phyloP scores from a whole-genome alignment of 1,140 invertebrate genomes.

The Apis florea region DNA sequence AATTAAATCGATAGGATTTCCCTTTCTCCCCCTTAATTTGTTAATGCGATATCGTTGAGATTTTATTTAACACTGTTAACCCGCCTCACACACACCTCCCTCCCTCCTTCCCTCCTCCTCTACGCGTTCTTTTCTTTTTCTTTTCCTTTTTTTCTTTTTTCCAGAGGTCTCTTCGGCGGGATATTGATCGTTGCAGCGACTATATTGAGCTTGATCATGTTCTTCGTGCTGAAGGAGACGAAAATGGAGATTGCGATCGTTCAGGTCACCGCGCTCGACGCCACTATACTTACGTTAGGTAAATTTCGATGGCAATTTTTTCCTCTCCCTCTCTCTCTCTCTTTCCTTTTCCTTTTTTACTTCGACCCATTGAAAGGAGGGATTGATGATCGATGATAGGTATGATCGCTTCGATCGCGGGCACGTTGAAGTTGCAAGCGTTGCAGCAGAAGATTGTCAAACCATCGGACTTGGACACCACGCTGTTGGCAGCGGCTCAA shows the following conservation, averaged over 20 bases:
- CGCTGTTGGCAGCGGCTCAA: slow-evolving; percentile 91
- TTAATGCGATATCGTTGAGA: slow-evolving; percentile 41
- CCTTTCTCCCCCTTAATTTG: slow-evolving; percentile 13
- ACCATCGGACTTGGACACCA: slow-evolving; percentile 90
- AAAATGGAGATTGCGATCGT: slow-evolving; percentile 82
- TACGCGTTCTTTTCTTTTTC: too few relatives aligned
- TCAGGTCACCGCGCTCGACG: slow-evolving; percentile 75
- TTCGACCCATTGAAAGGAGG: background rate
- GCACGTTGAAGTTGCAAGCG: slow-evolving; percentile 71
- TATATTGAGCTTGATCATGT: slow-evolving; percentile 94
- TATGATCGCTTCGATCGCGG: slow-evolving; percentile 76
- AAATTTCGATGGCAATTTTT: background rate
- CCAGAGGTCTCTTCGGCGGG: slow-evolving; percentile 90
- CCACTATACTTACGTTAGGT: slow-evolving; percentile 72
- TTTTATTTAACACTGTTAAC: slow-evolving; percentile 4
- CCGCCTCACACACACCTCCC: too few relatives aligned
- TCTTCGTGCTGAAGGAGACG: slow-evolving; percentile 91
- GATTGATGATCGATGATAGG: slow-evolving; percentile 60
- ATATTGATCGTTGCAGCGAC: slow-evolving; percentile 92
- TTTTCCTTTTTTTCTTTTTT: background rate
- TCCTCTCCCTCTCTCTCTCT: too few relatives aligned
- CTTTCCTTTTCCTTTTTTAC: too few relatives aligned
- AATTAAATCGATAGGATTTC: slow-evolving; percentile 28
- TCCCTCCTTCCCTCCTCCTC: too few relatives aligned
- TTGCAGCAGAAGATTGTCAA: slow-evolving; percentile 75